A percentile compares a stretch with the other conserved stretches of the same genome.
These are phyloP conservation scores for Callipepla squamata DNA, from an alignment of 2,113 vertebrate species.

Conservation along the genomic window DNA sequence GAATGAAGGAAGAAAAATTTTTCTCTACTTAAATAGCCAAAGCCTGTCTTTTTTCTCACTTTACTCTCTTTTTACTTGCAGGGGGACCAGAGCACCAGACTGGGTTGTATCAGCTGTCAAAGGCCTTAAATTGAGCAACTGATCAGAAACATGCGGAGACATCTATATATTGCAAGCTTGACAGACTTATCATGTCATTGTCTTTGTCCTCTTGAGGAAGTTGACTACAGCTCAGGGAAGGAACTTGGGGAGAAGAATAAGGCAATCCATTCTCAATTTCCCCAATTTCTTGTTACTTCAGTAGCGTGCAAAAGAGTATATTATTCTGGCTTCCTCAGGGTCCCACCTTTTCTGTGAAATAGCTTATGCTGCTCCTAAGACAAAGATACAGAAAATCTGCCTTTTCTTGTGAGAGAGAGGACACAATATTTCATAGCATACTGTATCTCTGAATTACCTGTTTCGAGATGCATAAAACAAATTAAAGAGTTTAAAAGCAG, in stretches of 20 bases:
- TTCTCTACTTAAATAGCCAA: background rate
- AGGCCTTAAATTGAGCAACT: background rate
- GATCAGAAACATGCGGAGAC: background rate
- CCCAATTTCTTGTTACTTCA: background rate
- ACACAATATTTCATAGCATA: background rate
- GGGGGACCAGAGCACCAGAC: background rate
- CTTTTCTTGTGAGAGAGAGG: background rate
- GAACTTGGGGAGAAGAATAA: background rate
- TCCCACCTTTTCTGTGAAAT: background rate
- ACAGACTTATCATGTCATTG: background rate
- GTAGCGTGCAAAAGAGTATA: background rate
- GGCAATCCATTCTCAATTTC: background rate
- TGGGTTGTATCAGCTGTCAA: background rate
- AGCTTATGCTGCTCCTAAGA: background rate
- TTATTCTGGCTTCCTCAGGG: background rate
- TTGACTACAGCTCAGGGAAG: background rate
- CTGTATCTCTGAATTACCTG: background rate
- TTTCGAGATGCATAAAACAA: background rate
- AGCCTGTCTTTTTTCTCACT: background rate
- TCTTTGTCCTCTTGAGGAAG: background rate
- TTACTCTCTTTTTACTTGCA: background rate
- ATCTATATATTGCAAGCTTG: background rate
- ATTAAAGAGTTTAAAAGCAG: background rate
- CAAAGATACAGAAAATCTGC: background rate
- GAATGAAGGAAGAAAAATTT: background rate